Conservation (phyloP, 1,140 invertebrate genomes). For the Nephila pilipes region DNA sequence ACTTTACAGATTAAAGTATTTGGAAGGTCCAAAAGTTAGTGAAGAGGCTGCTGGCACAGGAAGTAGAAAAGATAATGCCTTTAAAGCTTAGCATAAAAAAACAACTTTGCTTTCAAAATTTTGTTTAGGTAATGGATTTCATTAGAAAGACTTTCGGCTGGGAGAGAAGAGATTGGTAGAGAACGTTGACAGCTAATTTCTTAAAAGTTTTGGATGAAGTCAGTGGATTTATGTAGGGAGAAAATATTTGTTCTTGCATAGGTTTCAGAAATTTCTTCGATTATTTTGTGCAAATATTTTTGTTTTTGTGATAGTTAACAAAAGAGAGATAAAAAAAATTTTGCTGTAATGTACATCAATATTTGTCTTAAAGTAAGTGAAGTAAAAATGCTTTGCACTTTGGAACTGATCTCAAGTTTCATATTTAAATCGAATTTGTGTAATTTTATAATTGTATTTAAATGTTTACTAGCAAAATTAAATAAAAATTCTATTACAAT, state of each 20-base stretch:
- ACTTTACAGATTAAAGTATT: neutral
- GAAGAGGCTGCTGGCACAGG: neutral
- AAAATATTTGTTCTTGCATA: neutral
- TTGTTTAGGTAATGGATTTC: slow-evolving; percentile 26
- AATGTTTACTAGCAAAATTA: no score
- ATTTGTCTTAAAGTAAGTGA: neutral
- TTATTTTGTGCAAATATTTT: neutral
- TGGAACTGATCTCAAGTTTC: no score
- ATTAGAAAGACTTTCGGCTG: neutral
- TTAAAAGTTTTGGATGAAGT: neutral
- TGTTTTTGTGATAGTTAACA: no score
- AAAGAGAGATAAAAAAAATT: neutral
- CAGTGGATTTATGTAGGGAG: neutral
- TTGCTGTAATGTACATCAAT: neutral
- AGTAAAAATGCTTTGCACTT: neutral
- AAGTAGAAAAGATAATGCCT: neutral
- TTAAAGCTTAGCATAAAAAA: neutral
- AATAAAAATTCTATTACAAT: no score
- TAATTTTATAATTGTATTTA: no score
- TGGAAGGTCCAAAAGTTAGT: neutral
- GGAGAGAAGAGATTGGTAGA: neutral
- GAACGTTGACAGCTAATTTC: neutral
- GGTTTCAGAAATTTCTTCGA: neutral
- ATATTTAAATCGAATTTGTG: no score
- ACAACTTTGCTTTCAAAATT: neutral